phyloP scores from a whole-genome alignment of 2,888 invertebrate species.

The Rhabditophanes sp. region DNA sequence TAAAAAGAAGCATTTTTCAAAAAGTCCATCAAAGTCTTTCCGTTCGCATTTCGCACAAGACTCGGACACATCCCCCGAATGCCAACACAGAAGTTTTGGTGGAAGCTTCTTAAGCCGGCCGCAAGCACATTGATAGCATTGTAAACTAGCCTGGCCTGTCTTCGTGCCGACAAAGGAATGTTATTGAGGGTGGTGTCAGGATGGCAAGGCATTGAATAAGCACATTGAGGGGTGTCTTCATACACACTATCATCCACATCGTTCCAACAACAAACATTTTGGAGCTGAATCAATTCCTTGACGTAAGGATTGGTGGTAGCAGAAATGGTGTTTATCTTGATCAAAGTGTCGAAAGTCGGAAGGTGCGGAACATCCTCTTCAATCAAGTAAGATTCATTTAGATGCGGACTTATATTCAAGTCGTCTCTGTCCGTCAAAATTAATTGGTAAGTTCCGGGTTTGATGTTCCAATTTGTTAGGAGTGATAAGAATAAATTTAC shows the following conservation, averaged over 20 bases:
- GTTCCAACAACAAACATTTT: slow-evolving; percentile 4
- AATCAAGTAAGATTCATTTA: too few relatives aligned
- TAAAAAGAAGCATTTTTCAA: slow-evolving; percentile 2
- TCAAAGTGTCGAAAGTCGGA: too few relatives aligned
- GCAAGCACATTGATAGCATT: slow-evolving; percentile 5
- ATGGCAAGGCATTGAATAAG: slow-evolving; percentile 1
- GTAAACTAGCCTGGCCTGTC: slow-evolving; percentile 3
- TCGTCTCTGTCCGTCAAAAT: too few relatives aligned
- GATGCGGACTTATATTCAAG: too few relatives aligned
- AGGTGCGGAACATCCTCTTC: too few relatives aligned
- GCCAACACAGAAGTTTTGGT: slow-evolving; percentile 4
- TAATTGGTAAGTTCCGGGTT: too few relatives aligned
- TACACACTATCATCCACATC: too few relatives aligned
- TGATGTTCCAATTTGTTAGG: too few relatives aligned
- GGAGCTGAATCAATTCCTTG: slow-evolving; percentile 3
- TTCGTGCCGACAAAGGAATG: slow-evolving; percentile 3
- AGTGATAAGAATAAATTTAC: too few relatives aligned
- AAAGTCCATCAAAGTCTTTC: slow-evolving; percentile 1
- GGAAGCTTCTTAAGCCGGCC: slow-evolving; percentile 2
- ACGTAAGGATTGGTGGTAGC: slow-evolving; percentile 1
- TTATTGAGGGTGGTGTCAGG: not conserved
- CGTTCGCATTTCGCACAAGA: not conserved
- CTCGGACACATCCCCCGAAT: slow-evolving; percentile 1
- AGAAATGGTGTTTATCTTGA: too few relatives aligned
- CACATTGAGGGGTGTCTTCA: too few relatives aligned